phyloP scores from a whole-genome alignment of 2,888 invertebrate genomes.

The Cantharis flavilabris region DNA sequence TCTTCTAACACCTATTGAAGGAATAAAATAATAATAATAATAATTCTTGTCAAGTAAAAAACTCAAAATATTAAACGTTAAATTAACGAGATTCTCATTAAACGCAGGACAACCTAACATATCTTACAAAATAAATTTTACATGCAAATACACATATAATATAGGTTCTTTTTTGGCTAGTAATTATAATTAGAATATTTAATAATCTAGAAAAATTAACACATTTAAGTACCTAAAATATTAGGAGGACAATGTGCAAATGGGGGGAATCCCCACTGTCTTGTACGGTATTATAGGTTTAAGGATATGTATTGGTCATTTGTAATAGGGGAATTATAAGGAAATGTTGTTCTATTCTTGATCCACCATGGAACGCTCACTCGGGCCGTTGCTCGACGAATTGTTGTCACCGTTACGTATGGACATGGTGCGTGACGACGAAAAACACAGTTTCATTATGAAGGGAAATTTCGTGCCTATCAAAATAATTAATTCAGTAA shows the following conservation, averaged over 20 bases:
- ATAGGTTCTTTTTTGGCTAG: constrained; percentile 4
- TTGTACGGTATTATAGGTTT: constrained; percentile 18
- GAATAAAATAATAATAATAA: not conserved
- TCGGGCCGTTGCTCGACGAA: constrained; percentile 45
- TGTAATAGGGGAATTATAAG: constrained; percentile 13
- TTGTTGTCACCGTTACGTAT: constrained; percentile 55
- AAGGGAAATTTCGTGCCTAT: constrained; percentile 96
- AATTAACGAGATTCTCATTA: not conserved
- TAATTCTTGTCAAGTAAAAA: not conserved
- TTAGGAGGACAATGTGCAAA: not conserved
- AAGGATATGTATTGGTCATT: constrained; percentile 33
- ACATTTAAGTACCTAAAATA: constrained; percentile 18
- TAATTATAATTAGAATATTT: constrained; percentile 5
- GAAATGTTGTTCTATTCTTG: constrained; percentile 37
- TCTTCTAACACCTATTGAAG: constrained; percentile 2
- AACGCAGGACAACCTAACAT: not conserved
- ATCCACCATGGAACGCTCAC: constrained; percentile 42
- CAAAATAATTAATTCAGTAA: constrained; percentile 46
- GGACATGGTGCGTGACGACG: constrained; percentile 74
- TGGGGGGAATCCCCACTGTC: not conserved
- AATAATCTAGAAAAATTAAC: constrained; percentile 19
- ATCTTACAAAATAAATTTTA: not conserved
- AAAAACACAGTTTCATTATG: constrained; percentile 98
- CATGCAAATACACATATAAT: constrained; percentile 5
- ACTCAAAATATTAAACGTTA: not conserved